Percentiles rank a stretch among this genome's conserved stretches.
phyloP scores from a whole-genome alignment of 2,888 invertebrate species.

The Lasioglossum villosulum region DNA sequence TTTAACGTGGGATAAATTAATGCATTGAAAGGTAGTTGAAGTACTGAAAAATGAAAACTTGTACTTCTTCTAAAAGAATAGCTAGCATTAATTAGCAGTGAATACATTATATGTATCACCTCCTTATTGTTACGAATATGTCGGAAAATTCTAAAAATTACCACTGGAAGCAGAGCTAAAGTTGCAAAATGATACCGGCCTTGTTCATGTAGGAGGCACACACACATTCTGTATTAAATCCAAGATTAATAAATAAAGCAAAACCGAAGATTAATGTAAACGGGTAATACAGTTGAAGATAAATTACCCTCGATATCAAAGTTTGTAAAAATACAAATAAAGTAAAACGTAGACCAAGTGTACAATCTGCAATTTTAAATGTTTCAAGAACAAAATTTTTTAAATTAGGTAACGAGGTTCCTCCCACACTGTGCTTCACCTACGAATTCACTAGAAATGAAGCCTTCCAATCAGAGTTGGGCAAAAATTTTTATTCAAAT shows the following conservation, averaged over 20 bases:
- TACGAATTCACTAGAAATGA: background rate
- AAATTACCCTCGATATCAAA: background rate
- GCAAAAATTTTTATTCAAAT: too few species aligned
- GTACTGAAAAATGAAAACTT: background rate
- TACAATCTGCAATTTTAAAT: background rate
- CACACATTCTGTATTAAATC: background rate
- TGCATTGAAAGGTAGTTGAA: background rate
- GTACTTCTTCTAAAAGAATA: background rate
- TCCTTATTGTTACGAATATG: background rate
- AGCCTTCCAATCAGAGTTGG: too few species aligned
- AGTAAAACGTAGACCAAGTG: background rate
- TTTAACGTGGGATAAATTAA: background rate
- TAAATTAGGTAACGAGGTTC: background rate
- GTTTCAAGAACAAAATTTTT: background rate
- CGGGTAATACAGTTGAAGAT: background rate
- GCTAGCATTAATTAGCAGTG: background rate
- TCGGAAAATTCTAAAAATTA: background rate
- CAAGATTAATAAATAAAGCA: background rate
- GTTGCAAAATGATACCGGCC: background rate
- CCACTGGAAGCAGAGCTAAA: background rate
- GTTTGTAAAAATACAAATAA: background rate
- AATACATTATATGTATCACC: background rate
- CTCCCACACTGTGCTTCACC: background rate
- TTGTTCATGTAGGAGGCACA: background rate
- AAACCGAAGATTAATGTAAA: background rate